Conservation (phyloP, 2,888 invertebrate genomes). For the Leptopterna dolabrata region DNA sequence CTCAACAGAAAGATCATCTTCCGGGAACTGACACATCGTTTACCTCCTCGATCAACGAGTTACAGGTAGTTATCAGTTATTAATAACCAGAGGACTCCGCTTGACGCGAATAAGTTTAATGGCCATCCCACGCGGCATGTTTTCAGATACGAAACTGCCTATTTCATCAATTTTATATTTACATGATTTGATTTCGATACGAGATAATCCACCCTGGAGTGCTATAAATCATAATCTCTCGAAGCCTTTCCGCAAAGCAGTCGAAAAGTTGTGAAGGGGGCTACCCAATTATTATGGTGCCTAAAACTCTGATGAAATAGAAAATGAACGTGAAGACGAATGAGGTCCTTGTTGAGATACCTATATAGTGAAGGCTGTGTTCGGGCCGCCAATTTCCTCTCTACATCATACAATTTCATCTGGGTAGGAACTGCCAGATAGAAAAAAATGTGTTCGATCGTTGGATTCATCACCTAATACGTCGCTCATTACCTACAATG, state of each 20-base stretch:
- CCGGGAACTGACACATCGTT: not conserved
- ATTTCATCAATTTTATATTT: not conserved
- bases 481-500: no score
- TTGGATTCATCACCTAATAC: no score
- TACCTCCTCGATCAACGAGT: not conserved
- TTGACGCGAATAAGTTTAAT: not conserved
- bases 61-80: not conserved
- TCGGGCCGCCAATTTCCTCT: no score
- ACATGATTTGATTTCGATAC: not conserved
- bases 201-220: not conserved
- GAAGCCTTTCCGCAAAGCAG: not conserved
- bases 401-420: no score
- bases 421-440: no score
- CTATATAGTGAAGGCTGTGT: not conserved
- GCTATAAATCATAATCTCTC: not conserved
- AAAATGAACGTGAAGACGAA: not conserved
- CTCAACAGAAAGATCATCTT: not conserved
- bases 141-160: not conserved
- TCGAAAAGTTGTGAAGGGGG: not conserved
- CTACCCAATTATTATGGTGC: not conserved
- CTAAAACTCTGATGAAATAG: not conserved
- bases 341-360: not conserved
- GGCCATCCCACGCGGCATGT: not conserved
- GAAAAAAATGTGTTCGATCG: no score
- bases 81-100: not conserved